Evolutionary conservation across 1,140 invertebrate species (phyloP).

Genomic region (Aradophagus sp.): DNA sequence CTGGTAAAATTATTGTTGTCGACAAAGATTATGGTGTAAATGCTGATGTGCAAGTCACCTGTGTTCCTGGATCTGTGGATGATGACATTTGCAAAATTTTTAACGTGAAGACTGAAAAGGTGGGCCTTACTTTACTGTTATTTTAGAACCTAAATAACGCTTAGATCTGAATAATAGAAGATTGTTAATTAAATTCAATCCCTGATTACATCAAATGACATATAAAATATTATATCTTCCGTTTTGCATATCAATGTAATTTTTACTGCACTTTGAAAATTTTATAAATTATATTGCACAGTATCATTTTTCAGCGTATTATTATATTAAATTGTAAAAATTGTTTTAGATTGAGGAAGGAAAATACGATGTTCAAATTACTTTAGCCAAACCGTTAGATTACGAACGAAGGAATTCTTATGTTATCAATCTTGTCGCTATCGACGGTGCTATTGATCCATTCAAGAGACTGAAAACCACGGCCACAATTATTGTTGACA

Average conservation of each 20-base stretch:
- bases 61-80: constrained; percentile 76
- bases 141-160: no score
- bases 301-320: no score
- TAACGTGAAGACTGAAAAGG: constrained; percentile 78
- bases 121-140: constrained; percentile 61
- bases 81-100: constrained; percentile 83
- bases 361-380: constrained; percentile 81
- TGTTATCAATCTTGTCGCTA: constrained; percentile 80
- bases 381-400: constrained; percentile 79
- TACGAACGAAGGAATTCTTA: constrained; percentile 85
- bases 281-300: no score
- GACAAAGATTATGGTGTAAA: constrained; percentile 87
- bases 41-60: constrained; percentile 81
- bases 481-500: constrained; percentile 83
- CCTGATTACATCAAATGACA: no score
- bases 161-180: no score
- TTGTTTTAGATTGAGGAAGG: constrained; percentile 78
- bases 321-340: no score
- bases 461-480: constrained; percentile 77
- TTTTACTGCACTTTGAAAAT: no score
- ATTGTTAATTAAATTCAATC: no score
- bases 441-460: constrained; percentile 78
- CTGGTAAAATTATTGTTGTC: constrained; percentile 81
- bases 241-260: no score
- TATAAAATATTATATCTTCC: no score